Evolutionary conservation across 2,888 invertebrate genomes (phyloP).

Genomic region (Orthonychiurus folsomi): DNA sequence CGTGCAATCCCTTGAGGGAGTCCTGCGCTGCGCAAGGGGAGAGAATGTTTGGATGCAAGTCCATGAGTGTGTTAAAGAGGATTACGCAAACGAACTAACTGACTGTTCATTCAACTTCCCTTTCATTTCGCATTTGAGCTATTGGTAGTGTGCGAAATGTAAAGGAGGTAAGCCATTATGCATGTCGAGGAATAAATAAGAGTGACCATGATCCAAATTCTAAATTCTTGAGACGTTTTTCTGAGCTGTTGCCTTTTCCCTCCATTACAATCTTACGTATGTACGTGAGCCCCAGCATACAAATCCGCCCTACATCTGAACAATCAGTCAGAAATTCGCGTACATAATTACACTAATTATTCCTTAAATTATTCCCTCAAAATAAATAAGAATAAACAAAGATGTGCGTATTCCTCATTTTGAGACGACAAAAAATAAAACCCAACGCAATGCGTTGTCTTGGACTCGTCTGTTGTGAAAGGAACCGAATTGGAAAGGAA

Average conservation of each 20-base stretch:
- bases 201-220: conserved; percentile 1
- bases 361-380: no score
- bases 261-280: no score
- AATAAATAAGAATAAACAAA: no score
- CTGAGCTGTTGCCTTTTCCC: neutral
- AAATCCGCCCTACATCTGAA: neutral
- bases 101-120: neutral
- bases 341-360: no score
- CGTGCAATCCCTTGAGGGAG: no score
- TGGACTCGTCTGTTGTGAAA: no score
- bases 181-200: neutral
- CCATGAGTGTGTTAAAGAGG: neutral
- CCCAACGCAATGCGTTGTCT: no score
- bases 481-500: conserved; percentile 21
- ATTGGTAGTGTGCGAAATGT: neutral
- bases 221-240: neutral
- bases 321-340: no score
- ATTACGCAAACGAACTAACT: neutral
- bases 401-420: no score
- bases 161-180: neutral
- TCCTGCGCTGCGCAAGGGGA: no score
- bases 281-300: neutral
- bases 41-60: neutral
- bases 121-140: neutral
- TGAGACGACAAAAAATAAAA: no score